Evolutionary conservation across 2,113 vertebrate species (phyloP).

Genomic region (Melanocharis versteri): DNA sequence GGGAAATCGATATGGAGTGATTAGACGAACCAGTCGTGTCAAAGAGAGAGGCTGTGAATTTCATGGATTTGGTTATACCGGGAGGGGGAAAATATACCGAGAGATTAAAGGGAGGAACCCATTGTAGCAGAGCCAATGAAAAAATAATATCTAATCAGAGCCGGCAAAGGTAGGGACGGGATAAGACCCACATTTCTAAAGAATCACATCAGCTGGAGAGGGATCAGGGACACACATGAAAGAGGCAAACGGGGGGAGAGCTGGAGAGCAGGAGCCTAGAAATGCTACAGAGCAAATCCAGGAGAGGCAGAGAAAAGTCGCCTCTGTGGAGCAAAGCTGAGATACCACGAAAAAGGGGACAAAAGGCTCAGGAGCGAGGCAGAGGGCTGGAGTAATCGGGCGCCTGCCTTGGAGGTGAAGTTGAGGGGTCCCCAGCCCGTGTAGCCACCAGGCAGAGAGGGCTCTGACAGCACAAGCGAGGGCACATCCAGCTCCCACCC

Average conservation of each 20-base stretch:
- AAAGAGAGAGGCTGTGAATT: slow-evolving; percentile 67
- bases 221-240: slow-evolving; percentile 26
- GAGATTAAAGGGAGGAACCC: slow-evolving; percentile 56
- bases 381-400: neutral
- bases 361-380: neutral
- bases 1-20: slow-evolving; percentile 88
- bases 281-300: slow-evolving; percentile 10
- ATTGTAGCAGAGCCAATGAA: slow-evolving; percentile 67
- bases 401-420: neutral
- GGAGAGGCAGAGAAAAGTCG: slow-evolving; percentile 28
- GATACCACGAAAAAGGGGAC: slow-evolving; percentile 29
- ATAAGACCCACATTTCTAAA: slow-evolving; percentile 51
- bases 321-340: slow-evolving; percentile 12
- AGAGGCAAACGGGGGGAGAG: slow-evolving; percentile 12
- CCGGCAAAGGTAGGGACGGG: slow-evolving; percentile 52
- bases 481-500: neutral
- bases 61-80: slow-evolving; percentile 70
- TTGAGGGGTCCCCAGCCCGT: neutral
- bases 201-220: slow-evolving; percentile 38
- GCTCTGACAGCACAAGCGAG: neutral
- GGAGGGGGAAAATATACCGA: slow-evolving; percentile 43
- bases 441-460: neutral
- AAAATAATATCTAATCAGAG: slow-evolving; percentile 67
- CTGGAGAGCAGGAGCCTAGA: slow-evolving; percentile 6
- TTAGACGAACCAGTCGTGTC: slow-evolving; percentile 79